Evolutionary conservation across 1,140 invertebrate genomes (phyloP), one percentile per base, ranked within the genome.

Genomic region (Saccostrea echinata): DNA sequence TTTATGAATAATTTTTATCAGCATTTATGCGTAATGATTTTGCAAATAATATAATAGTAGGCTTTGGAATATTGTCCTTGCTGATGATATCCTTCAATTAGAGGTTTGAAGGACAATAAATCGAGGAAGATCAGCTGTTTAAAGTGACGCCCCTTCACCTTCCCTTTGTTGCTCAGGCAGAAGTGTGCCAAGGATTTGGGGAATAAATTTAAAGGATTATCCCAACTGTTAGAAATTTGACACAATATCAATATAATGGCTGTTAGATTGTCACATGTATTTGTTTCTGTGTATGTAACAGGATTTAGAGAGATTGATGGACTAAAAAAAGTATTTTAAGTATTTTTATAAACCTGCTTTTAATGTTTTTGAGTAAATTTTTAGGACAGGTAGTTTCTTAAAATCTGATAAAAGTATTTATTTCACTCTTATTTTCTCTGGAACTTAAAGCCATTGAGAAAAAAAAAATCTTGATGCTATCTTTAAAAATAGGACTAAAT

Each of bases 51-150:
- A 8, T 27, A 16, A 30, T 76, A 76, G 68, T 76, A 33, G 68
- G 68, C 68, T 76, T 33, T 76, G 68, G 68, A 76, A 76, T 76
- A 76, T 76, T 76, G 68, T 76, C 30, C 16, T 76, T 27, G 68
- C 30, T 30, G 68, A 76, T 76, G 68, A 30, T 76, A 76, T 76
- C 68, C 68, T 13, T 30, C 68, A 30, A 21, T 61, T 16, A 4
- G 24, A 76, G 68, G 68, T 30, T 30, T 24, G 11, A 30, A 16
- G 24, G 68, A 76, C 68, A 76, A 76, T 76, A 33, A 76, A 76
- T 76, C 30, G 13, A 11, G 68, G 33, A 27, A 30, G 68, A 76
- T 76, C 68, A 76, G 68, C 68, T 76, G 68, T 76, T 33, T 76
- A 76, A 30, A 76, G 16, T 13, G 27, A 76, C 68, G 13, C 68